Evolutionary conservation across 2,797 vertebrate species (phyloP), one percentile per base, ranked within the genome.

Genomic region (Limnodromus scolopaceus): DNA sequence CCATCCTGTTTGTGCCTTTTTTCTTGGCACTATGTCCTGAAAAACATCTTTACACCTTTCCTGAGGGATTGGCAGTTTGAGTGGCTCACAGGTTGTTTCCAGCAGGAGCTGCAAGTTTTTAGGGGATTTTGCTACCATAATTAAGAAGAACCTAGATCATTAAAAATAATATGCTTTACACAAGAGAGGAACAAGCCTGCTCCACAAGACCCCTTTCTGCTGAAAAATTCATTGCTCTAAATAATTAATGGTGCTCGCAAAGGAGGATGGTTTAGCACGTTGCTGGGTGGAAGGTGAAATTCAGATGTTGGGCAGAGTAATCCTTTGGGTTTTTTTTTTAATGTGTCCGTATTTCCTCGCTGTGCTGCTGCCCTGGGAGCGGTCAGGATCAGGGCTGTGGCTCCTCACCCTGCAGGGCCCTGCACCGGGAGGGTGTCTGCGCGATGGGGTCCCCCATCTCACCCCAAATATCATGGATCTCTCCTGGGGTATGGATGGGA

Each of bases 191-290:
- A 34, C 51, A 51, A 87, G 65, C 30, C 71, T 94, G 83, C 93
- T 96, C 93, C 79, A 70, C 72, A 75, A 92, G 88, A 89, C 88
- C 92, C 85, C 77, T 70, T 93, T 92, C 96, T 93, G 88, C 96
- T 92, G 85, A 97, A 97, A 97, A 95, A 95, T 95, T 95, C 86
- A 97, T 97, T 1, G 2, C 87, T 87, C 2, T 97, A 84, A 95
- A 97, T 97, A 95, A 97, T 96, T 92, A 72, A 95, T 93, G 66
- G 77, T 66, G 61, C 82, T 79, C 3, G 0, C 61, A 41, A 71
- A 87, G 89, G 63, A 93, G 64, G 48, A 78, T 45, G 95, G 57
- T 72, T 96, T 91, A 78, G 71, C n/a, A 72, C 36, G 68, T 92
- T 87, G 75, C 81, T 0, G 6, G 78, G 84, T 39, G 2, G 95